Evolutionary conservation across 2,888 invertebrate species (phyloP).

Genomic region (Aleiodes leptofemur): DNA sequence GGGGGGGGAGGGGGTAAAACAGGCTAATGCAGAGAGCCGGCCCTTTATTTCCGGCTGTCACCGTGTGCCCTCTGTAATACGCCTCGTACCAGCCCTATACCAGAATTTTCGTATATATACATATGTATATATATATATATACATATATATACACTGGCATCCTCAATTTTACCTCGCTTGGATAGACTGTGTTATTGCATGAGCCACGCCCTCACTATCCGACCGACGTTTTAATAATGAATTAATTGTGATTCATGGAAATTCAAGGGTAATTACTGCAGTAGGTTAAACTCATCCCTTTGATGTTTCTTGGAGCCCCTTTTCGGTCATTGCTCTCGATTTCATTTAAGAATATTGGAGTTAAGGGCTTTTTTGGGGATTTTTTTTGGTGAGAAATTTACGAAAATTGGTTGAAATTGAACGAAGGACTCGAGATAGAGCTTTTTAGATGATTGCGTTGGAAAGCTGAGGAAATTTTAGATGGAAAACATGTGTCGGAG

Average conservation of each 20-base stretch:
- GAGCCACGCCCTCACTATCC: slow-evolving; percentile 44
- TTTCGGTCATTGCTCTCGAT: not conserved
- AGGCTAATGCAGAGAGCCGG: slow-evolving; percentile 53
- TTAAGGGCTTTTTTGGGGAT: not conserved
- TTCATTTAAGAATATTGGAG: not conserved
- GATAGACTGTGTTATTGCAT: slow-evolving; percentile 40
- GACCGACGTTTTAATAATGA: slow-evolving; percentile 66
- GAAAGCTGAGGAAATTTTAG: no score
- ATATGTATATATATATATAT: not conserved
- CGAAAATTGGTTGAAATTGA: no score
- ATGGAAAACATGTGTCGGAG: no score
- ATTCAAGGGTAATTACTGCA: slow-evolving; percentile 58
- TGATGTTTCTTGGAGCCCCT: slow-evolving; percentile 27
- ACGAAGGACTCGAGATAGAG: no score
- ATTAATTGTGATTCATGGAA: slow-evolving; percentile 67
- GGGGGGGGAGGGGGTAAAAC: slow-evolving; percentile 42
- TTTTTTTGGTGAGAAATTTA: not conserved
- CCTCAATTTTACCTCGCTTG: slow-evolving; percentile 33
- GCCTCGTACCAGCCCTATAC: slow-evolving; percentile 45
- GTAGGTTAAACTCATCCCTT: slow-evolving; percentile 52
- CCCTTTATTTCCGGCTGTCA: slow-evolving; percentile 71
- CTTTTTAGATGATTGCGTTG: no score
- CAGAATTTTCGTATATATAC: not conserved
- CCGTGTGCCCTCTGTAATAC: slow-evolving; percentile 58
- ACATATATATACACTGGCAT: slow-evolving; percentile 14